Evolutionary conservation across 2,888 invertebrate genomes (phyloP).

Genomic region (Venustoraphidia nigricollis): DNA sequence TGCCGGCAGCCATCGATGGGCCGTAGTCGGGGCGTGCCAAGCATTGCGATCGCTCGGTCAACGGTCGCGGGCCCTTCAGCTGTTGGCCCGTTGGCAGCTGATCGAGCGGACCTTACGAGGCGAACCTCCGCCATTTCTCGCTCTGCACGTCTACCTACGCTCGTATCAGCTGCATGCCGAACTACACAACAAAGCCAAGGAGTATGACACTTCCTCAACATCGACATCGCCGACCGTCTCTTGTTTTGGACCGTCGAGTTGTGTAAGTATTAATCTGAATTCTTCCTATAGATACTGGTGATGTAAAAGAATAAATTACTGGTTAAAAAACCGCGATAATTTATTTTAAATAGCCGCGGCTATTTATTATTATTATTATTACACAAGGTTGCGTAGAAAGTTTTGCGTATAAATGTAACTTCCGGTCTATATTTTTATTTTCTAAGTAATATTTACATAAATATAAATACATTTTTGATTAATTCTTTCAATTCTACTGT

Average conservation of each 20-base stretch:
- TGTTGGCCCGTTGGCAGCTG: conserved; percentile 42
- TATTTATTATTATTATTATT: too few relatives aligned
- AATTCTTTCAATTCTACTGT: too few relatives aligned
- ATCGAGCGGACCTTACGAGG: conserved; percentile 30
- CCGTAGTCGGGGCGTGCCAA: conserved; percentile 43
- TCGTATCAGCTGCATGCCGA: conserved; percentile 37
- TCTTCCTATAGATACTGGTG: neutral
- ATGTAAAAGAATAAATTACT: too few relatives aligned
- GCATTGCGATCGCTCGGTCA: conserved; percentile 46
- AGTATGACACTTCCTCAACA: conserved; percentile 18
- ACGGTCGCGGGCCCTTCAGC: conserved; percentile 45
- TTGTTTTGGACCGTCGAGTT: neutral
- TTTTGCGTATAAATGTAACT: too few relatives aligned
- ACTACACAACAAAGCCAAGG: conserved; percentile 24
- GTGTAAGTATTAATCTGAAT: conserved; percentile 15
- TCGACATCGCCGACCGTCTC: conserved; percentile 14
- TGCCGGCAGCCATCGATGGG: conserved; percentile 35
- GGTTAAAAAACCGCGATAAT: too few relatives aligned
- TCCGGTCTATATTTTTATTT: too few relatives aligned
- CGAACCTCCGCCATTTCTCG: conserved; percentile 22
- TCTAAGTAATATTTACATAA: too few relatives aligned
- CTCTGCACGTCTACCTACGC: conserved; percentile 33
- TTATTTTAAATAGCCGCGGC: too few relatives aligned
- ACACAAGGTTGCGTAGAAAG: too few relatives aligned
- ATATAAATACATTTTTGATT: too few relatives aligned